These are phyloP conservation scores for Phycodurus eques DNA, from an alignment of 2,113 vertebrate species.

Conservation along the genomic window DNA sequence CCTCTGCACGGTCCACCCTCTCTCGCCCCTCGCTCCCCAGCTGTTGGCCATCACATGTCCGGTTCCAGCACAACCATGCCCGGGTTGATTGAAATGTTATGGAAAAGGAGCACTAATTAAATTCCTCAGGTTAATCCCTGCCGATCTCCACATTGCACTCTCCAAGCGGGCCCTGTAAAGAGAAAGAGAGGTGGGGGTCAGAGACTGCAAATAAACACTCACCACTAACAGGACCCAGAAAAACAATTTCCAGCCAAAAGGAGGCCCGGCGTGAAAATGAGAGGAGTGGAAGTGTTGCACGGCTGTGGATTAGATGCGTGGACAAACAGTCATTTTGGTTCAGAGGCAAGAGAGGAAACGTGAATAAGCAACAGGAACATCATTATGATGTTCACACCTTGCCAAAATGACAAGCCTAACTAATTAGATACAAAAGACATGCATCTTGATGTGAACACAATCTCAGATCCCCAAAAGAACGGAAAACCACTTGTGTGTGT, in stretches of 20 bases:
- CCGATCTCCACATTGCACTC: constrained; percentile 73
- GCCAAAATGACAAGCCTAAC: not conserved
- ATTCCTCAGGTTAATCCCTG: constrained; percentile 93
- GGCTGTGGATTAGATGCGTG: not conserved
- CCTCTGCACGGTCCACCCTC: constrained; percentile 22
- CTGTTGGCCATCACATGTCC: constrained; percentile 58
- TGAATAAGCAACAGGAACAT: not conserved
- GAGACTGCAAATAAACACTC: constrained; percentile 62
- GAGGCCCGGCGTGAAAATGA: constrained; percentile 1
- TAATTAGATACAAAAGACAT: not conserved
- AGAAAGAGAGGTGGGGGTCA: constrained; percentile 18
- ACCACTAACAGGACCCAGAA: constrained; percentile 21
- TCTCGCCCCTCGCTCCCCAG: constrained; percentile 26
- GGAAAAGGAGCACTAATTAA: constrained; percentile 89
- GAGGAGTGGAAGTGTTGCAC: not conserved
- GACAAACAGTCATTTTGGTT: constrained; percentile 2
- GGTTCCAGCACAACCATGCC: constrained; percentile 43
- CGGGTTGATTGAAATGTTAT: constrained; percentile 87
- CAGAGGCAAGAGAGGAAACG: not conserved
- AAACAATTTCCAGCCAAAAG: constrained; percentile 7
- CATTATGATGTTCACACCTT: not conserved
- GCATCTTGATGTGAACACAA: not conserved
- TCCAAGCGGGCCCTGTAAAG: constrained; percentile 56
- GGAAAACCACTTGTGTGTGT: not conserved
- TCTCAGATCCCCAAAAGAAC: not conserved